Evolutionary conservation across 2,113 vertebrate species (phyloP).

Genomic region (Aspiorhynchus laticeps): DNA sequence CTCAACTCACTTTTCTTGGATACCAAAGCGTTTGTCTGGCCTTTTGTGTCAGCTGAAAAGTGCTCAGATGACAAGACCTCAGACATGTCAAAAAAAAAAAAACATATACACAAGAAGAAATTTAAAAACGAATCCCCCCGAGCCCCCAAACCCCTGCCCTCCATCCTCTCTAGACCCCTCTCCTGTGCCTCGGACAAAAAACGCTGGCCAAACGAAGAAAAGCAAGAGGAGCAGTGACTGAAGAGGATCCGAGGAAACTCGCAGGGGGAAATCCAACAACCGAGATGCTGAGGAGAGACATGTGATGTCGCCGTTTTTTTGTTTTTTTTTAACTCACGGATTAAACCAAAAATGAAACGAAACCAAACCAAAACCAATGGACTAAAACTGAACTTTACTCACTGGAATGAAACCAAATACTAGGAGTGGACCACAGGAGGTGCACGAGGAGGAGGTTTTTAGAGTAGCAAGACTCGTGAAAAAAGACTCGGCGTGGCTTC

Average conservation of each 20-base stretch:
- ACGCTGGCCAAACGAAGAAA: slow-evolving; percentile 51
- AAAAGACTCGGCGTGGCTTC: slow-evolving; percentile 59
- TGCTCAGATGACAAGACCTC: slow-evolving; percentile 76
- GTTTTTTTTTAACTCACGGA: slow-evolving; percentile 52
- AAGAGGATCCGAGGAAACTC: slow-evolving; percentile 50
- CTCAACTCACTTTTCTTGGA: slow-evolving; percentile 55
- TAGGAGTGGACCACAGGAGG: slow-evolving; percentile 62
- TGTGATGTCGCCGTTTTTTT: background rate
- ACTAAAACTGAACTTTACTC: slow-evolving; percentile 70
- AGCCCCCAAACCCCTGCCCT: slow-evolving; percentile 69
- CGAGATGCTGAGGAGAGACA: slow-evolving; percentile 57
- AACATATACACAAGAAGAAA: slow-evolving; percentile 41
- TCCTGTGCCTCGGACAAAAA: slow-evolving; percentile 64
- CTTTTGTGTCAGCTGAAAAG: slow-evolving; percentile 65
- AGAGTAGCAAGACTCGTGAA: slow-evolving; percentile 54
- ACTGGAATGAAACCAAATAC: slow-evolving; percentile 80
- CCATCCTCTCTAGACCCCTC: slow-evolving; percentile 64
- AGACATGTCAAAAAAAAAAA: slow-evolving; percentile 66
- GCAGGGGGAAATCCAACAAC: slow-evolving; percentile 49
- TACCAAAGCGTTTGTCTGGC: slow-evolving; percentile 68
- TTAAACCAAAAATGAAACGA: slow-evolving; percentile 74
- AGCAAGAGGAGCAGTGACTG: slow-evolving; percentile 60
- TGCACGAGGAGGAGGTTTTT: slow-evolving; percentile 61
- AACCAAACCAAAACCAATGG: slow-evolving; percentile 74
- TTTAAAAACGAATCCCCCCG: slow-evolving; percentile 41